Conservation (phyloP, 1,140 invertebrate species). For the Drosophila pruinosa region DNA sequence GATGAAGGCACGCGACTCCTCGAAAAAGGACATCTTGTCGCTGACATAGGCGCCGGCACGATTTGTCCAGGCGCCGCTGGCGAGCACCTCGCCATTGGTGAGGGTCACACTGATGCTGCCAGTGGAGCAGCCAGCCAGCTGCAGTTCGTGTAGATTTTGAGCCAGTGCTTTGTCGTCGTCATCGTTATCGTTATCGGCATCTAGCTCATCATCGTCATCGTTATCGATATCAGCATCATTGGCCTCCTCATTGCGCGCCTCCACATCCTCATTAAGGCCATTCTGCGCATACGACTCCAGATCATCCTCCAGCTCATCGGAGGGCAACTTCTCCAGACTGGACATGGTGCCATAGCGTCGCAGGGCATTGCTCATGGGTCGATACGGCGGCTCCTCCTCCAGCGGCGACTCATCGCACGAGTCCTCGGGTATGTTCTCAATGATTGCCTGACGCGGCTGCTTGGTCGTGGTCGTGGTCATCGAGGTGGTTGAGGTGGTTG, state of each 20-base stretch:
- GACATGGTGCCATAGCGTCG: slow-evolving; percentile 89
- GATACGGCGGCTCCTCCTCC: slow-evolving; percentile 85
- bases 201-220: slow-evolving; percentile 52
- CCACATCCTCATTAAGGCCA: slow-evolving; percentile 38
- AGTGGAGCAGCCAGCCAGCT: slow-evolving; percentile 21
- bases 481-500: slow-evolving; percentile 51
- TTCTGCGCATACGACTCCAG: slow-evolving; percentile 43
- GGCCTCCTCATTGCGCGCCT: not conserved
- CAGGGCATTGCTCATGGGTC: slow-evolving; percentile 84
- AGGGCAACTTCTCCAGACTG: slow-evolving; percentile 88
- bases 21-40: slow-evolving; percentile 90
- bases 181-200: slow-evolving; percentile 71
- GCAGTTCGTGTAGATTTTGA: slow-evolving; percentile 51
- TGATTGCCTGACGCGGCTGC: slow-evolving; percentile 67
- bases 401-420: slow-evolving; percentile 85
- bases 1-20: slow-evolving; percentile 84
- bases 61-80: slow-evolving; percentile 88
- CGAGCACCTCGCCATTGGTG: slow-evolving; percentile 63
- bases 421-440: slow-evolving; percentile 83
- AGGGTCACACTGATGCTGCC: slow-evolving; percentile 11
- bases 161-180: slow-evolving; percentile 64
- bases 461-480: slow-evolving; percentile 54
- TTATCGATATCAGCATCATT: slow-evolving; percentile 80
- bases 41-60: slow-evolving; percentile 90
- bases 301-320: slow-evolving; percentile 82